These are phyloP conservation scores for Panorpa germanica DNA, from an alignment of 2,888 invertebrate species.

Conservation along the genomic window DNA sequence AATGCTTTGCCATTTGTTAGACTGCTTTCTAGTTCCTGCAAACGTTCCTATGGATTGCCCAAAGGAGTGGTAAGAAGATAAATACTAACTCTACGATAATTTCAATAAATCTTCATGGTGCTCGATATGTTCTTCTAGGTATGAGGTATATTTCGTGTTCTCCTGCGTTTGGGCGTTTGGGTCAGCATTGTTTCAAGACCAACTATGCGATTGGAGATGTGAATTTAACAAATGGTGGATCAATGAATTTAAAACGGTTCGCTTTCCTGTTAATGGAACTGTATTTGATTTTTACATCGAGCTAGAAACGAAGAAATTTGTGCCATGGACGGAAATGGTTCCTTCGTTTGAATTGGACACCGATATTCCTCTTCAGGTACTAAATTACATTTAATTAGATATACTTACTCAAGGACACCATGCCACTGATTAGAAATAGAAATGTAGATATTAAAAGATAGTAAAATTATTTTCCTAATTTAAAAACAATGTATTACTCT, in stretches of 20 bases:
- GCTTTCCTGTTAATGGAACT: slow-evolving; percentile 66
- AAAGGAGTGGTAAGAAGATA: slow-evolving; percentile 64
- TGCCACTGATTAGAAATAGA: too few species aligned
- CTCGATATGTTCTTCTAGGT: slow-evolving; percentile 25
- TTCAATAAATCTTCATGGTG: too few species aligned
- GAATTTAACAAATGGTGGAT: slow-evolving; percentile 95
- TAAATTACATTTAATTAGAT: slow-evolving; percentile 2
- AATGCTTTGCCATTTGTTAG: slow-evolving; percentile 74
- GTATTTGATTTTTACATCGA: slow-evolving; percentile 87
- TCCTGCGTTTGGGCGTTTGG: slow-evolving; percentile 88
- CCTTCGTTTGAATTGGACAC: slow-evolving; percentile 60
- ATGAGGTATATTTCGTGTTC: slow-evolving; percentile 86
- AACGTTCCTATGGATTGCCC: slow-evolving; percentile 55
- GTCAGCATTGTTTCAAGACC: slow-evolving; percentile 76
- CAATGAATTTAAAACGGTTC: slow-evolving; percentile 81
- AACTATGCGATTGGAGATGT: slow-evolving; percentile 76
- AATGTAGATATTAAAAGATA: not conserved
- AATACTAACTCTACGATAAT: too few species aligned
- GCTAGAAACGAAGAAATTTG: slow-evolving; percentile 61
- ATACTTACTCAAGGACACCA: slow-evolving; percentile 1
- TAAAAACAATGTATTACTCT: not conserved
- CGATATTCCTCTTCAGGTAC: slow-evolving; percentile 72
- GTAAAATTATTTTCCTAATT: slow-evolving; percentile 6
- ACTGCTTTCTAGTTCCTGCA: slow-evolving; percentile 59
- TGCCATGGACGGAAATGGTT: slow-evolving; percentile 72